A percentile compares a stretch with the other conserved stretches of the same genome.
These are phyloP conservation scores for Trissolcus japonicus DNA, from an alignment of 2,888 invertebrate genomes.

Conservation along the genomic window DNA sequence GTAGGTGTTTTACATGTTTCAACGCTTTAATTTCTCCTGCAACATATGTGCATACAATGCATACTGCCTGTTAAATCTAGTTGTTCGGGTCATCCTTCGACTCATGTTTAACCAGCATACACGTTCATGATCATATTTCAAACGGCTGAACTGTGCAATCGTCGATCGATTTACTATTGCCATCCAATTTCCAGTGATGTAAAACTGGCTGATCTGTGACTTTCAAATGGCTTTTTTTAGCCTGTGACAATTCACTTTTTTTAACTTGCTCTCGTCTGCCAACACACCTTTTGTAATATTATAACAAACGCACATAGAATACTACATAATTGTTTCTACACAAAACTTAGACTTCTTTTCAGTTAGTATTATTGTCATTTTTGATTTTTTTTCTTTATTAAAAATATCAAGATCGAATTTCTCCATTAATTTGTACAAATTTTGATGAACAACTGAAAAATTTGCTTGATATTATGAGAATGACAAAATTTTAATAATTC, in stretches of 20 bases:
- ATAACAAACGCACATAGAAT: constrained; percentile 21
- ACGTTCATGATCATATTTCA: constrained; percentile 57
- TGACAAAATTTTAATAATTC: background rate
- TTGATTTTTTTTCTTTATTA: background rate
- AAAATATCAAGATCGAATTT: background rate
- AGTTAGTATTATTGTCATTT: background rate
- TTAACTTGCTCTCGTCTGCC: constrained; percentile 27
- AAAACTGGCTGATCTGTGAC: constrained; percentile 46
- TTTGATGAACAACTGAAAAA: background rate
- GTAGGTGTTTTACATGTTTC: constrained; percentile 36
- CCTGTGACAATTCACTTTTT: constrained; percentile 48
- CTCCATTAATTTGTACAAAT: background rate
- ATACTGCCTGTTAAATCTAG: constrained; percentile 49
- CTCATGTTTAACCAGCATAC: constrained; percentile 43
- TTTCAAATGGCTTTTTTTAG: constrained; percentile 49
- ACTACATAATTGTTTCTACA: constrained; percentile 22
- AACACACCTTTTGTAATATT: constrained; percentile 29
- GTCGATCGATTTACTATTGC: constrained; percentile 55
- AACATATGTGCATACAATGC: constrained; percentile 34
- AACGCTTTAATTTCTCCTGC: constrained; percentile 41
- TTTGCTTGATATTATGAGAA: background rate
- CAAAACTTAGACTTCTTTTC: background rate
- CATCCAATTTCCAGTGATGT: constrained; percentile 49
- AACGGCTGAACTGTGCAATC: constrained; percentile 54
- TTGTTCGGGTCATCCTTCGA: constrained; percentile 51